These are phyloP conservation scores for Eclectus roratus DNA, from an alignment of 2,113 vertebrate species.

Conservation along the genomic window DNA sequence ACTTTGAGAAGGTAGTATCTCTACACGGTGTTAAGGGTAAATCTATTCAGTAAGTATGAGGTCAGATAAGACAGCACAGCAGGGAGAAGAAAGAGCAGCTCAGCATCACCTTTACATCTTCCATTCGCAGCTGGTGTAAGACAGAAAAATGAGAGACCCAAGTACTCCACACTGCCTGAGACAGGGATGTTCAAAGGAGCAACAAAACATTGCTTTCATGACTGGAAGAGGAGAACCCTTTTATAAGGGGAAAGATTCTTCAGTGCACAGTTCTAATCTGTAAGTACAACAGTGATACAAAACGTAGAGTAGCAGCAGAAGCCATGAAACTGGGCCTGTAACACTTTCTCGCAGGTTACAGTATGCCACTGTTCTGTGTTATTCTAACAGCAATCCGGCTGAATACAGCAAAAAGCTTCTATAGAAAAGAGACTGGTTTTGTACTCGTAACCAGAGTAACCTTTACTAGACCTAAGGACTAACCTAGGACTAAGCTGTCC, in stretches of 20 bases:
- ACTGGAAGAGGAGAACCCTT: background rate
- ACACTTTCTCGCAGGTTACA: background rate
- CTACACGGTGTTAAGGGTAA: background rate
- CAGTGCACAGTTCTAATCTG: background rate
- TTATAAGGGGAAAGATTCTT: background rate
- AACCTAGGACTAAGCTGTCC: background rate
- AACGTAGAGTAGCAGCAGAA: background rate
- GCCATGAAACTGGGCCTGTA: background rate
- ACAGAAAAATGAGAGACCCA: background rate
- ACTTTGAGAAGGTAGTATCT: background rate
- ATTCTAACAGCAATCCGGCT: background rate
- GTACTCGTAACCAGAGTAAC: background rate
- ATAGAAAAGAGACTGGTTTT: background rate
- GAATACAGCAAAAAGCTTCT: background rate
- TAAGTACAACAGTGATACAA: rapidly evolving
- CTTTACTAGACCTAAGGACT: background rate
- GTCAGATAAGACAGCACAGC: background rate
- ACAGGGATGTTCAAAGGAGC: background rate
- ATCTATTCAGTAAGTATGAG: background rate
- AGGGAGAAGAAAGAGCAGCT: background rate
- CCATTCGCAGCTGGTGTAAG: background rate
- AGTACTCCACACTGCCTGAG: background rate
- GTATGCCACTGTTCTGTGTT: background rate
- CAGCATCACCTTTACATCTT: background rate
- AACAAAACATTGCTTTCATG: background rate